These are phyloP conservation scores for Mus spicilegus DNA, from an alignment of 2,113 vertebrate genomes.

Conservation along the genomic window DNA sequence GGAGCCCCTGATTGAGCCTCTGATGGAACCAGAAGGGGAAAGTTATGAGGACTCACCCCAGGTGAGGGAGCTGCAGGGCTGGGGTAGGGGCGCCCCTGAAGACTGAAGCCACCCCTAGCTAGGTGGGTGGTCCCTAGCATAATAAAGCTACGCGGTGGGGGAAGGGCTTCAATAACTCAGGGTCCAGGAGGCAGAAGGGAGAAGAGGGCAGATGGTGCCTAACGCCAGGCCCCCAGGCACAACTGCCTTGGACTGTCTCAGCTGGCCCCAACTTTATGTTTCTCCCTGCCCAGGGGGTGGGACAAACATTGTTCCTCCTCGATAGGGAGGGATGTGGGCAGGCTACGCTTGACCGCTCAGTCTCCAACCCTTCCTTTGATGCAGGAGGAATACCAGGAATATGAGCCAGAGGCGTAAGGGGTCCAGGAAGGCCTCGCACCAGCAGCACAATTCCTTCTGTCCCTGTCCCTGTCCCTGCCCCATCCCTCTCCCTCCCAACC, in stretches of 20 bases:
- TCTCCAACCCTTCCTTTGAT: slow-evolving; percentile 53
- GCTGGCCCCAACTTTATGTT: background rate
- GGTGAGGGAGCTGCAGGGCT: slow-evolving; percentile 85
- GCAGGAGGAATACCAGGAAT: slow-evolving; percentile 97
- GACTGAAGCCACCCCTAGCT: background rate
- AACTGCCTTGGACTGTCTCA: background rate
- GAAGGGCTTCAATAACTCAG: background rate
- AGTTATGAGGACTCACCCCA: slow-evolving; percentile 95
- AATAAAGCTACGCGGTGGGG: background rate
- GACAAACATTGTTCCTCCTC: background rate
- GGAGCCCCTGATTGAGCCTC: slow-evolving; percentile 93
- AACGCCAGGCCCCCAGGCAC: background rate
- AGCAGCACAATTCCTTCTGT: slow-evolving; percentile 93
- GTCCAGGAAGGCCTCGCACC: slow-evolving; percentile 91
- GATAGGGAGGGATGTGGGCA: background rate
- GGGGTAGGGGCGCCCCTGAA: background rate
- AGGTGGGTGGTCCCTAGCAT: background rate
- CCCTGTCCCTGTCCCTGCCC: slow-evolving; percentile 36
- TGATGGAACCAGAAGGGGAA: slow-evolving; percentile 95
- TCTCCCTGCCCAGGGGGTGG: background rate
- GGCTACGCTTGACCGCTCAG: background rate
- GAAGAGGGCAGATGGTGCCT: background rate
- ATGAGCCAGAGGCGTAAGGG: slow-evolving; percentile 98
- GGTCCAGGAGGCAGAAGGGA: background rate
- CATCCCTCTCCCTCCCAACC: slow-evolving; percentile 64